Percentiles rank a stretch among this genome's conserved stretches.
phyloP scores from a whole-genome alignment of 64 coral and sea anemone species.

The Dendrophyllia cribrosa region DNA sequence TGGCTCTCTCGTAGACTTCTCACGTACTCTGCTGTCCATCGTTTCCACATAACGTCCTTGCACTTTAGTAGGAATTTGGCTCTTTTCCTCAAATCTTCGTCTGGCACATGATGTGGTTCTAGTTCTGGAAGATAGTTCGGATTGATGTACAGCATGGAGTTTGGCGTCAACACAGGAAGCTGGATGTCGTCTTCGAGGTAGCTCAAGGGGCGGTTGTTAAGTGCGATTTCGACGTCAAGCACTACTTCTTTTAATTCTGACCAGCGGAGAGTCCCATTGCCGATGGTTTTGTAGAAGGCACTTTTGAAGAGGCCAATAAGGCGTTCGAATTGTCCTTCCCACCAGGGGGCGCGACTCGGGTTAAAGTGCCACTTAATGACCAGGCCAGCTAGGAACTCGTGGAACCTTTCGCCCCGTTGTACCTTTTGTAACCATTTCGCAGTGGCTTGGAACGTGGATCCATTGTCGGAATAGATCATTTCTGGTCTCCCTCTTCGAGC shows the following conservation, averaged over 20 bases:
- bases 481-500: no score
- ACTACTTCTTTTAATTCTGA: no score
- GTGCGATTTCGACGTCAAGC: no score
- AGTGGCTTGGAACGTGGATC: background rate
- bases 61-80: background rate
- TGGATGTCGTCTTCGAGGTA: conserved; percentile 39
- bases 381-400: no score
- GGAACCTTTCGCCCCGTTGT: no score
- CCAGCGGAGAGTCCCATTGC: no score
- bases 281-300: no score
- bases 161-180: conserved; percentile 38
- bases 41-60: conserved; percentile 36
- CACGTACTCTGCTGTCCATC: conserved; percentile 5
- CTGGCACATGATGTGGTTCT: background rate
- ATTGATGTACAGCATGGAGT: conserved; percentile 10
- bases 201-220: no score
- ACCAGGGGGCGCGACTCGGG: no score
- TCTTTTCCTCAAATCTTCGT: conserved; percentile 8
- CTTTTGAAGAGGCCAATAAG: no score
- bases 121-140: background rate
- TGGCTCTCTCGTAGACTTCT: conserved; percentile 7
- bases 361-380: conserved; percentile 13
- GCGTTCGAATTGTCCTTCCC: no score
- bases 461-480: background rate
- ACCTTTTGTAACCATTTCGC: no score